Base-by-base conservation (phyloP, 2,888 invertebrate species). In the Hypolimnas misippus region DNA sequence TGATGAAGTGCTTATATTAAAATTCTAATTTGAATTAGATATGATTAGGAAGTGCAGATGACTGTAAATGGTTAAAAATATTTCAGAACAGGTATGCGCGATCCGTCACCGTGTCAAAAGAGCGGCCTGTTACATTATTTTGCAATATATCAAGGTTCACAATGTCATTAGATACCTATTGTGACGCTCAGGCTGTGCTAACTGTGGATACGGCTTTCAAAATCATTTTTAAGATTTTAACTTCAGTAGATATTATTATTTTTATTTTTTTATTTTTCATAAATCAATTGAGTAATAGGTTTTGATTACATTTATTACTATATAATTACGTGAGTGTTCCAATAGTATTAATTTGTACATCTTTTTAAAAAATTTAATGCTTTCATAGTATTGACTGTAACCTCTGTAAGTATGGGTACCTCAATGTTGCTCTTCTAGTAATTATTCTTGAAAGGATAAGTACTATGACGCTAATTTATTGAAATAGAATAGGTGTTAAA, bases 1-100 rank as follows among this genome's bases (percentile, higher is more conserved):
- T 83, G 83, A 85, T 86, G 83, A 86, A 87, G 81, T 76, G 84
- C 73, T 83, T 78, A 82, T 73, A 83, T 87, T 76, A 75, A 78
- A 76, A 71, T 78, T 79, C 73, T 78, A 78, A 86, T 85, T 82
- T 85, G 71, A 83, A 84, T 83, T 72, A 74, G 69, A 72, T 79
- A 78, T 72, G 63, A 73, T 72, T 69, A 71, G 73, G 72, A 76
- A 71, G 70, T 73, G 74, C 74, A 74, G 70, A 71, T 70, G 73
- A 70, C 66, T 69, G 58, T 60, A 67, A 62, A 63, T 50, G 58
- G 58, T 59, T 59, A 64, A 65, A 70, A 69, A 65, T 63, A 58
- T 52, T 60, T 33, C 46, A 33, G 66, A 73, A 71, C 65, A 70
- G 69, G 71, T 72, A 70, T 69, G 63, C 54, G 56, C 57, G 60